Base-by-base conservation (phyloP, 1,140 invertebrate genomes). In the Penaeus indicus region DNA sequence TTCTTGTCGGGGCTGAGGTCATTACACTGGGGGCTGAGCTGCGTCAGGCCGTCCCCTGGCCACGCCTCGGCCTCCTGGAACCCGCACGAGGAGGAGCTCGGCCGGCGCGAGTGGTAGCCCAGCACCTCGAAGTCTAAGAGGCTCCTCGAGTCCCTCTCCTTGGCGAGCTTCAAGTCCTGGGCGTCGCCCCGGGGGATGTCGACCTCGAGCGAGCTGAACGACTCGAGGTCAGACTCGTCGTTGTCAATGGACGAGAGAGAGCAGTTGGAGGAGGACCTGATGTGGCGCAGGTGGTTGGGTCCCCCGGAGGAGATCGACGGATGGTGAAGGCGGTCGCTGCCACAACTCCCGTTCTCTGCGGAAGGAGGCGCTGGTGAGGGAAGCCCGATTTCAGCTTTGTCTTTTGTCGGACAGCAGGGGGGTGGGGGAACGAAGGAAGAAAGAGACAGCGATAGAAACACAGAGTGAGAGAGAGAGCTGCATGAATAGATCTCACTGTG, bases 191-290 rank as follows among this genome's bases (percentile, higher is more conserved):
- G 27, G n/a, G 82, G 47, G 63, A 89, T 47, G 64, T 89, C 88
- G 21, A 85, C 84, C 61, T 89, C 88, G 16, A 89, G 77, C 5
- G 88, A 89, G 60, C 88, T 89, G 88, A 38, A 89, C 8, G 88
- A 89, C 47, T 89, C 88, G 32, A 89, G 54, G 62, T 89, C 88
- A 3, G 83, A 85, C 77, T 85, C 88, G 72, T 85, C 84, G 83
- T 85, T 84, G 42, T 84, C 79, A n/a, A 84, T 60, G 25, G 84
- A 89, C 21, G 88, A 85, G 83, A 85, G 84, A 7, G 88, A 89
- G 42, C 88, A 77, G 42, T 62, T 84, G 83, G 83, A 85, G 80
- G 88, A 64, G n/a, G 82, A 67, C 5, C 42, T 25, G 10, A 62
- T 78, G 38, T 60, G 69, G 67, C 47, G 86, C 21, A 80, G 47